Base-by-base conservation (phyloP, 2,888 invertebrate genomes). In the Chrysolina oricalcia region DNA sequence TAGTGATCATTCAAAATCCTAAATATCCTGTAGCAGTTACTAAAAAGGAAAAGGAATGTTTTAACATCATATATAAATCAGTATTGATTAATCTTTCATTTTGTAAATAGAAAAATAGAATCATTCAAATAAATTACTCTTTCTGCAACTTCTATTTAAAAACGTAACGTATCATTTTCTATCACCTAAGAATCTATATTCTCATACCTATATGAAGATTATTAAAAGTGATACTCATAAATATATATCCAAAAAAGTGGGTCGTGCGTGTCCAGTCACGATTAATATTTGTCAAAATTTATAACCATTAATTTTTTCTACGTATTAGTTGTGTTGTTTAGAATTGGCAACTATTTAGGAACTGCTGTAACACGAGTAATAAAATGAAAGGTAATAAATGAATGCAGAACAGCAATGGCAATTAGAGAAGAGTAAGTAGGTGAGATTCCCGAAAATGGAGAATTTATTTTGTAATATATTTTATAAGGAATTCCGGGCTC, bases 241-340 rank as follows among this genome's bases (percentile, higher is more conserved):
- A 66, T 67, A 17, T 53, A 53, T 67, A 53, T 67, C 17, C 67
- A 48, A 67, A 67, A 35, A 53, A 67, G 50, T 67, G 67, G 67
- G 67, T 67, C 67, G 53, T 53, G 21, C 27, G 27, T 66, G 66
- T 66, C 21, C 21, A 43, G 50, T 66, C 48, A 48, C 67, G 67
- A 67, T 48, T 53, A 67, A 8, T 46, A 67, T 67, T 53, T 23
- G 53, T 65, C 67, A 50, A 53, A 67, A 67, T 67, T 67, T 67
- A 53, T 67, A 35, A 40, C 53, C 27, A 17, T 65, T 21, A 41
- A 15, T 65, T 43, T 65, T 40, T 40, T 65, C 41, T 3, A 27
- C 27, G 5, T 35, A n/a, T 41, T 23, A 13, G 43, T 43, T 65
- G 13, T 43, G 46, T 65, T 65, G 21, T n/a, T 46, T 46, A 27